These are phyloP conservation scores for Actinernus sp. DNA, from an alignment of 92 coral and sea anemone species.

Conservation along the genomic window DNA sequence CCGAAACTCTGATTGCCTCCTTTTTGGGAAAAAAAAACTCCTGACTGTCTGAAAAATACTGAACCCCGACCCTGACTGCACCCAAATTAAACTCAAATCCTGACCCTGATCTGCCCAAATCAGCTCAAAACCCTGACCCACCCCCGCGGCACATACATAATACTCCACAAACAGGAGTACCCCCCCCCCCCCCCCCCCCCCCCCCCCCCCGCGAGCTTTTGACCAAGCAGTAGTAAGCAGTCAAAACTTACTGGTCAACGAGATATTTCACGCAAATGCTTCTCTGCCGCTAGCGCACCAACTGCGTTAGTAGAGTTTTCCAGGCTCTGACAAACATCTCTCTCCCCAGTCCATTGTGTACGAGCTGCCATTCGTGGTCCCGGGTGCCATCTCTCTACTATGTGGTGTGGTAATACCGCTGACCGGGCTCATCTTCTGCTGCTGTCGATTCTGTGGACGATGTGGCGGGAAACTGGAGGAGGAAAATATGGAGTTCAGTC, in stretches of 20 bases:
- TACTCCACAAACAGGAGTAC: too few species aligned
- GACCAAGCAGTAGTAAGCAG: background rate
- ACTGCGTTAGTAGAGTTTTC: background rate
- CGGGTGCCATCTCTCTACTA: constrained; percentile 60
- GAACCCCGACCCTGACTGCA: too few species aligned
- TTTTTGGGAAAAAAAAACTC: too few species aligned
- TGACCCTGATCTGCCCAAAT: too few species aligned
- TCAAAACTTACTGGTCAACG: background rate
- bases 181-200: too few species aligned
- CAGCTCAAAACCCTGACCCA: too few species aligned
- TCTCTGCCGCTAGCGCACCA: too few species aligned
- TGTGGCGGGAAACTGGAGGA: constrained; percentile 86
- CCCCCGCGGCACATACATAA: too few species aligned
- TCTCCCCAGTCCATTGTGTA: constrained; percentile 50
- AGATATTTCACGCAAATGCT: background rate
- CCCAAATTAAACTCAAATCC: too few species aligned
- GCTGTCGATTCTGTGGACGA: constrained; percentile 75
- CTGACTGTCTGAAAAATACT: too few species aligned
- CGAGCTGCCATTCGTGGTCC: constrained; percentile 65
- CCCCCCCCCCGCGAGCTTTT: too few species aligned
- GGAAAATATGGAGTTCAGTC: constrained; percentile 79
- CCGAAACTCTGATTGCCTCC: too few species aligned
- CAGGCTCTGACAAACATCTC: background rate
- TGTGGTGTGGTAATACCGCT: constrained; percentile 69
- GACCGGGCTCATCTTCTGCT: constrained; percentile 68